Conservation (phyloP, 2,888 invertebrate genomes). For the Pristionchus maxplancki region DNA sequence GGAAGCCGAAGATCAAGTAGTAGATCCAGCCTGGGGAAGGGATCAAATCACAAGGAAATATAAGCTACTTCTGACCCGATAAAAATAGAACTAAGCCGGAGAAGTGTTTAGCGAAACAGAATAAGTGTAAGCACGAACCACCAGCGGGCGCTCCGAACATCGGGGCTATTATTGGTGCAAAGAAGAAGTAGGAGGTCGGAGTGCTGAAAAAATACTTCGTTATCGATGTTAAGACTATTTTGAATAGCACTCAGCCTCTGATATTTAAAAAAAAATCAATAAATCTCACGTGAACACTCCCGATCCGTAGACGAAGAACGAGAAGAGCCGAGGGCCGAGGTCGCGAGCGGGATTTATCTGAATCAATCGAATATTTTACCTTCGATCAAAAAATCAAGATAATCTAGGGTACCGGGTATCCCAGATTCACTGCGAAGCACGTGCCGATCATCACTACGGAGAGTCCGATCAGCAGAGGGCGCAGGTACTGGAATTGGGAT, state of each 20-base stretch:
- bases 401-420: constrained; percentile 57
- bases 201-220: constrained; percentile 55
- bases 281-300: constrained; percentile 66
- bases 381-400: neutral
- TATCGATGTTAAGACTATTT: no score
- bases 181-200: constrained; percentile 62
- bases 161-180: constrained; percentile 64
- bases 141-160: constrained; percentile 65
- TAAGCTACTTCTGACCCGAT: no score
- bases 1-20: constrained; percentile 48
- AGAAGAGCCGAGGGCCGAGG: constrained; percentile 73
- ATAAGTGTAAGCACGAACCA: constrained; percentile 63
- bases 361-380: neutral
- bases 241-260: neutral
- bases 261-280: no score
- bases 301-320: constrained; percentile 69
- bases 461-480: constrained; percentile 68
- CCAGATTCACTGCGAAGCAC: constrained; percentile 71
- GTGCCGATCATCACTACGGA: constrained; percentile 71
- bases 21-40: constrained; percentile 52
- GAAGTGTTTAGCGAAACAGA: no score
- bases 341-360: constrained; percentile 68
- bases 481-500: constrained; percentile 53
- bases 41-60: no score
- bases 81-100: no score